Conservation (phyloP, 1,140 invertebrate species). For the Kradibia gibbosae region DNA sequence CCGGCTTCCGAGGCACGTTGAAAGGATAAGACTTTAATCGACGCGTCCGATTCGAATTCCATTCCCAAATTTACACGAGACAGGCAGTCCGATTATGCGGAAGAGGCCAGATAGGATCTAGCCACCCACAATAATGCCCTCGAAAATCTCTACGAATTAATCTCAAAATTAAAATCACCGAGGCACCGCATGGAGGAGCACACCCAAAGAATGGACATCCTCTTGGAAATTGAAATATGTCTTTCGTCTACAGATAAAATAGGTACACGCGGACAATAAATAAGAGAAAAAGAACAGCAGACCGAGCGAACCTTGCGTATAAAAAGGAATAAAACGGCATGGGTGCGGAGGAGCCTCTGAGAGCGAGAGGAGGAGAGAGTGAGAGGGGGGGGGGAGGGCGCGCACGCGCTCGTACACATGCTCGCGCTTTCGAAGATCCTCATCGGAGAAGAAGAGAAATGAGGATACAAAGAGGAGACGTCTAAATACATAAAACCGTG, state of each 20-base stretch:
- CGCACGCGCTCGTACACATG: neutral
- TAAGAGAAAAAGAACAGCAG: slow-evolving; percentile 15
- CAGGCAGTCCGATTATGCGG: slow-evolving; percentile 1
- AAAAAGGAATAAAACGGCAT: neutral
- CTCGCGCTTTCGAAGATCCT: neutral
- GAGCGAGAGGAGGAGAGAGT: slow-evolving; percentile 25
- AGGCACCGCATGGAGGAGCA: neutral
- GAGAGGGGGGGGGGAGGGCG: slow-evolving; percentile 13
- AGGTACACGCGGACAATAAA: slow-evolving; percentile 28
- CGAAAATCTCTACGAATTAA: slow-evolving; percentile 33
- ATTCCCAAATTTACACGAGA: neutral
- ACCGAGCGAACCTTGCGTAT: neutral
- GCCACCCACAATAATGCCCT: neutral
- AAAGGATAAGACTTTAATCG: slow-evolving; percentile 37
- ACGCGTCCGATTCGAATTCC: slow-evolving; percentile 29
- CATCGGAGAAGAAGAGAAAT: slow-evolving; percentile 52
- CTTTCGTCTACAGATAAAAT: slow-evolving; percentile 45
- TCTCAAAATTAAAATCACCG: slow-evolving; percentile 44
- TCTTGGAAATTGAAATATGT: slow-evolving; percentile 45
- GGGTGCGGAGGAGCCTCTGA: slow-evolving; percentile 1
- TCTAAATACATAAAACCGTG: slow-evolving; percentile 69
- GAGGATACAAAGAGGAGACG: slow-evolving; percentile 63
- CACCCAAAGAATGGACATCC: slow-evolving; percentile 13
- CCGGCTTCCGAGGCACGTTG: neutral
- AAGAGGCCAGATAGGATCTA: slow-evolving; percentile 17